Evolutionary conservation across 2,113 vertebrate genomes (phyloP), one percentile per base, ranked within the genome.

Genomic region (Odontesthes bonariensis): DNA sequence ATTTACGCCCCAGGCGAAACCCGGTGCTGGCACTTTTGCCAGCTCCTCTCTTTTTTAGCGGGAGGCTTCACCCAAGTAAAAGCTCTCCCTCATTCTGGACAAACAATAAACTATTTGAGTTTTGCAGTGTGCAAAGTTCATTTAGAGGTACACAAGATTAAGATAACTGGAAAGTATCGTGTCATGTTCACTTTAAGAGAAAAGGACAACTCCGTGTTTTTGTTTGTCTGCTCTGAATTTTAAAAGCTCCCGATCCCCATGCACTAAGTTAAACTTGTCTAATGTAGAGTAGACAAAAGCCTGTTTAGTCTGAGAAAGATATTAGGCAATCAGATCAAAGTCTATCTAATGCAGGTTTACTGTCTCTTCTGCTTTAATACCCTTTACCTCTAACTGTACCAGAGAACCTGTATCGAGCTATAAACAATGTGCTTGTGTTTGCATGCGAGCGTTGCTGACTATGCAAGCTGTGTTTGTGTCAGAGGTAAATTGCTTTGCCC

Each of bases 391-490:
- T 60, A 62, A 73, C 31, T 22, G 16, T 57, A 56, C 19, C 38
- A 32, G 59, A 51, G 47, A 67, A 61, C 10, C 10, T 8, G 35
- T 38, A 10, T 40, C 0, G 5, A 17, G 38, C 63, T 71, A 31
- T 71, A 69, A 76, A 74, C 76, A 84, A 69, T 63, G 46, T 56
- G 32, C 38, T 10, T 42, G 61, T 77, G 40, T 85, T 51, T 49
- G 8, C 46, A 35, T 70, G 58, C 49, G 38, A 49, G 63, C 8
- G 44, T 51, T 77, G 82, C 81, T 82, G 83, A 91, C 62, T 81
- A 22, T 71, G 79, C 74, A 80, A 57, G 69, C 53, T 69, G 52
- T 42, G 27, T 66, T 60, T 71, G 64, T 77, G 69, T 75, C 74
- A 42, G 69, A 83, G 67, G 63, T 84, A 76, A 80, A 83, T 78